A percentile compares a stretch with the other conserved stretches of the same genome.
phyloP scores from a whole-genome alignment of 2,888 invertebrate species.

The Lampropteryx suffumata region DNA sequence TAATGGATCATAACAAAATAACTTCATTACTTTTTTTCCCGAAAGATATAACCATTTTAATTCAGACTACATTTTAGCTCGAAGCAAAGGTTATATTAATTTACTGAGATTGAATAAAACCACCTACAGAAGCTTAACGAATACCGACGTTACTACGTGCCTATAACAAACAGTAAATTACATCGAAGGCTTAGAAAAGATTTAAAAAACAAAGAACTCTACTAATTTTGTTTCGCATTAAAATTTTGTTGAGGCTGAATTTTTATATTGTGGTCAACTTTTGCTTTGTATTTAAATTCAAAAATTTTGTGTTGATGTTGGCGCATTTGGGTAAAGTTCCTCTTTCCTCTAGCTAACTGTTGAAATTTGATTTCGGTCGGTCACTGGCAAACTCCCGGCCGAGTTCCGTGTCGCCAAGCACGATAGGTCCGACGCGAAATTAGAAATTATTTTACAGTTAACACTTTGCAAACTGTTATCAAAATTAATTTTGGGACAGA shows the following conservation, averaged over 20 bases:
- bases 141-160: constrained; percentile 8
- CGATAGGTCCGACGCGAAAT: constrained; percentile 45
- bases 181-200: constrained; percentile 22
- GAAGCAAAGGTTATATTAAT: constrained; percentile 7
- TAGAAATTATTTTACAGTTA: constrained; percentile 45
- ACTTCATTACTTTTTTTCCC: neutral
- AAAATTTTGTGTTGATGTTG: constrained; percentile 44
- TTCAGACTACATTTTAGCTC: neutral
- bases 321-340: constrained; percentile 46
- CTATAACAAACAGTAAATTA: constrained; percentile 20
- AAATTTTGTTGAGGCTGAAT: constrained; percentile 21
- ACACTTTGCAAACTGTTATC: constrained; percentile 37
- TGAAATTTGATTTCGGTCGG: constrained; percentile 54
- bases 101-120: constrained; percentile 8
- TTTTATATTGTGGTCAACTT: constrained; percentile 27
- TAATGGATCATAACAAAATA: constrained; percentile 6
- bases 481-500: constrained; percentile 28
- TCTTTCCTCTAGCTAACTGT: constrained; percentile 41
- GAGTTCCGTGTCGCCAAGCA: constrained; percentile 40
- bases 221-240: constrained; percentile 28
- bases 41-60: neutral
- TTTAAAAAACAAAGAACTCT: constrained; percentile 27
- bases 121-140: constrained; percentile 8
- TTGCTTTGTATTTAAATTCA: constrained; percentile 48
- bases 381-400: constrained; percentile 37